Conservation (phyloP, 2,113 vertebrate genomes). For the Lontra canadensis region DNA sequence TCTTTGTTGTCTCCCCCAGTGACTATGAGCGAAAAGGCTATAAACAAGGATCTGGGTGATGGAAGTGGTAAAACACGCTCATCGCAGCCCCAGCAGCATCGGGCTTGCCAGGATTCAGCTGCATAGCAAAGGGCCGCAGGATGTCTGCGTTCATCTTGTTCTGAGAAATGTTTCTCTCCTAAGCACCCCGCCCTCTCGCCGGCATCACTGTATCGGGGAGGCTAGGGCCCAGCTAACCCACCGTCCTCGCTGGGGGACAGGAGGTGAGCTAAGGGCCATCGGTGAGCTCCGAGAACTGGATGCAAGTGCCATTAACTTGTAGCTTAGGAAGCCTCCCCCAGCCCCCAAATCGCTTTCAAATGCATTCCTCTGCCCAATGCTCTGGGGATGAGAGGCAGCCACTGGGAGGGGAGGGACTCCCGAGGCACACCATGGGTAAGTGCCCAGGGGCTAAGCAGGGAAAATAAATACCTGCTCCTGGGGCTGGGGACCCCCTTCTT, state of each 20-base stretch:
- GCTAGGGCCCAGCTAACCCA: background rate
- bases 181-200: background rate
- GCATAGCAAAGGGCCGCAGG: background rate
- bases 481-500: conserved; percentile 19
- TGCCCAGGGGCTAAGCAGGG: background rate
- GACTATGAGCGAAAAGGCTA: background rate
- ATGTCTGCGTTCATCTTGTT: background rate
- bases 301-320: background rate
- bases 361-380: background rate
- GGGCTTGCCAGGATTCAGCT: background rate
- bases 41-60: background rate
- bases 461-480: background rate
- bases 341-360: background rate
- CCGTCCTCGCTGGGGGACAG: background rate
- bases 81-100: background rate
- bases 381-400: background rate
- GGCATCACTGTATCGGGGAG: background rate
- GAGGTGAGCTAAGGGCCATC: background rate
- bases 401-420: background rate
- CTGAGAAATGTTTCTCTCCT: background rate
- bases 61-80: background rate
- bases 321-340: background rate
- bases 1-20: background rate
- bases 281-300: background rate
- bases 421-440: accelerated